Conservation (phyloP, 2,113 vertebrate genomes). For the Spea bombifrons region DNA sequence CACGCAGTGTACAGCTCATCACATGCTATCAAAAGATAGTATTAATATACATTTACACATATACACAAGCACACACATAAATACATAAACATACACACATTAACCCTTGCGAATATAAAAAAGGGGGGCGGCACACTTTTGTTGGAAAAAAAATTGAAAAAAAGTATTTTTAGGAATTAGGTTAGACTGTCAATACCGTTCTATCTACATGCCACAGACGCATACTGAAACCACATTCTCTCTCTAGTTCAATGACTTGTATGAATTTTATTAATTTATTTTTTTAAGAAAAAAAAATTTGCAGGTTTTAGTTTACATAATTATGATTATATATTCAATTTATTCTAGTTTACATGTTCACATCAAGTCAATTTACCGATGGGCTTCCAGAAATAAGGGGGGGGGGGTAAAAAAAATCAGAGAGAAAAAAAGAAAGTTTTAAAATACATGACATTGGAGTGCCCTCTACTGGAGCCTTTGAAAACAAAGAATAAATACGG, state of each 20-base stretch:
- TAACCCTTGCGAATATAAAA: too few relatives aligned
- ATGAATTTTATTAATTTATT: constrained; percentile 1
- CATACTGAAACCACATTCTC: background rate
- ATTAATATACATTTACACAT: too few relatives aligned
- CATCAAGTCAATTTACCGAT: background rate
- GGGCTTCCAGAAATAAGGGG: background rate
- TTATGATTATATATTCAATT: constrained; percentile 19
- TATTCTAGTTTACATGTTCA: background rate
- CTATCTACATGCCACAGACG: background rate
- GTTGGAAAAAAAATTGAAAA: too few relatives aligned
- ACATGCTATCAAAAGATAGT: too few relatives aligned
- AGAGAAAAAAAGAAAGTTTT: background rate
- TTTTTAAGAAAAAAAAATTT: background rate
- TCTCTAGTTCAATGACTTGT: background rate
- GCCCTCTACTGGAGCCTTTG: constrained; percentile 26
- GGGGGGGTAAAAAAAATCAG: background rate
- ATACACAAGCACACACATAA: too few relatives aligned
- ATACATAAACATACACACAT: too few relatives aligned
- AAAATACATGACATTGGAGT: background rate
- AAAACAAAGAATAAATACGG: background rate
- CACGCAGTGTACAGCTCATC: too few relatives aligned
- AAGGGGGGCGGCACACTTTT: too few relatives aligned
- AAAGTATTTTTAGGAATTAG: too few relatives aligned
- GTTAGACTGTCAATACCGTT: too few relatives aligned
- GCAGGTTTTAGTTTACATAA: constrained; percentile 11